phyloP scores from a whole-genome alignment of 2,888 invertebrate species.

The Pardosa pseudoannulata region DNA sequence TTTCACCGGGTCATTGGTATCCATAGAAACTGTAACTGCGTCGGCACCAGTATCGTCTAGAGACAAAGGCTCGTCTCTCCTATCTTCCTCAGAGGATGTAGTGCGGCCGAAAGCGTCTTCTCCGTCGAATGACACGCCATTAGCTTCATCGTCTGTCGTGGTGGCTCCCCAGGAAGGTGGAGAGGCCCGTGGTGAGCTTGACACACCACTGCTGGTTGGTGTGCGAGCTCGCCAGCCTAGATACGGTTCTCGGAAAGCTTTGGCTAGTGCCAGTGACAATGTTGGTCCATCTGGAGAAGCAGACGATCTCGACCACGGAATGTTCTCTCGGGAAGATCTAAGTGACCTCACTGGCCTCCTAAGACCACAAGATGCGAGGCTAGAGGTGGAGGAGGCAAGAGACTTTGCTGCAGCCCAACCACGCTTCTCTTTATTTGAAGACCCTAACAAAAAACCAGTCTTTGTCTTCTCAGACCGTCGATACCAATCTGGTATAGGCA shows the following conservation, averaged over 20 bases:
- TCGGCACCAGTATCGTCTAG: conserved; percentile 60
- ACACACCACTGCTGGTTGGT: conserved; percentile 57
- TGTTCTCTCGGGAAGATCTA: conserved; percentile 75
- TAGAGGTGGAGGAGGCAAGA: conserved; percentile 65
- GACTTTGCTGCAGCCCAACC: conserved; percentile 70
- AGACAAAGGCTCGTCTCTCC: conserved; percentile 37
- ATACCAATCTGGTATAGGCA: conserved; percentile 97
- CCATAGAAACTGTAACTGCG: conserved; percentile 62
- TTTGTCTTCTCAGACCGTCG: conserved; percentile 79
- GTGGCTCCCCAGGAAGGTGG: conserved; percentile 51
- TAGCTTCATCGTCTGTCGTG: conserved; percentile 42
- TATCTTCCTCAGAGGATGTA: conserved; percentile 31
- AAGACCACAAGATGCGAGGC: conserved; percentile 59
- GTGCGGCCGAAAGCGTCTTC: conserved; percentile 54
- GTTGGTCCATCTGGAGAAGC: conserved; percentile 79
- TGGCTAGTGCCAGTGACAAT: conserved; percentile 63
- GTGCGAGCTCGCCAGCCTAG: conserved; percentile 59
- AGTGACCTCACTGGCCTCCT: conserved; percentile 73
- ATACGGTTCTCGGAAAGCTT: conserved; percentile 68
- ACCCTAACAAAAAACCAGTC: conserved; percentile 51
- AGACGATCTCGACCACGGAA: conserved; percentile 79
- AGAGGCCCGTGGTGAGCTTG: conserved; percentile 58
- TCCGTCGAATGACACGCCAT: conserved; percentile 59
- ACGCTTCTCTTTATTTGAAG: conserved; percentile 43
- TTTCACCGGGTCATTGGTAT: conserved; percentile 35